Base-by-base conservation (phyloP, 2,797 vertebrate genomes). In the Erithacus rubecula region DNA sequence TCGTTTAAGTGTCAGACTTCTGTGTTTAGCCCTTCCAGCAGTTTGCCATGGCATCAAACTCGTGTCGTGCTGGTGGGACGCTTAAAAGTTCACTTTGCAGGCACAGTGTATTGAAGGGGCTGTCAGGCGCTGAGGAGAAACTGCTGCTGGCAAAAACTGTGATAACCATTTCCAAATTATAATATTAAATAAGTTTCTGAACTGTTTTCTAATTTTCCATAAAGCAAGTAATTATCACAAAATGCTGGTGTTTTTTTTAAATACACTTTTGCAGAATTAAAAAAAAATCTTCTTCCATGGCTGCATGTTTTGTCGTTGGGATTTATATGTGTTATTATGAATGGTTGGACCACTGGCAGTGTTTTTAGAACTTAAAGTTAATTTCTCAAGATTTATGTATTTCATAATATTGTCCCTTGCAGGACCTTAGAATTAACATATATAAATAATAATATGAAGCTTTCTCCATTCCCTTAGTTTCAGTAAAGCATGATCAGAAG, bases 21-120 rank as follows among this genome's bases (percentile, higher is more conserved):
- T 41, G 26, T 4, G 74, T 58, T 55, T 68, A 67, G 51, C 37
- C 63, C 10, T 56, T 84, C 30, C 51, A 24, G 70, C 44, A 4
- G 47, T 55, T 55, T 58, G 27, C 44, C 16, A 0, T 2, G 5
- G 60, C 56, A 10, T 75, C 29, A 4, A 23, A 8, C 0, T 3
- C 0, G 0, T 16, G 58, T 41, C 1, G 0, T 27, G 44, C 53
- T 69, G 59, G 29, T 52, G 67, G 58, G 53, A 56, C 8, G 0
- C 53, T 55, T 49, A 3, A 3, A 78, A 93, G 74, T 92, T 92
- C 32, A 4, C 39, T 83, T 63, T 52, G 29, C 20, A 13, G 83
- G n/a, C n/a, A 7, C 14, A 3, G 15, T 8, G 10, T 51, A 6
- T 87, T 46, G 56, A 19, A 44, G 39, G n/a, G 64, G 15, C 30